Evolutionary conservation across 2,113 vertebrate species (phyloP).

Genomic region (Petroica traversi): DNA sequence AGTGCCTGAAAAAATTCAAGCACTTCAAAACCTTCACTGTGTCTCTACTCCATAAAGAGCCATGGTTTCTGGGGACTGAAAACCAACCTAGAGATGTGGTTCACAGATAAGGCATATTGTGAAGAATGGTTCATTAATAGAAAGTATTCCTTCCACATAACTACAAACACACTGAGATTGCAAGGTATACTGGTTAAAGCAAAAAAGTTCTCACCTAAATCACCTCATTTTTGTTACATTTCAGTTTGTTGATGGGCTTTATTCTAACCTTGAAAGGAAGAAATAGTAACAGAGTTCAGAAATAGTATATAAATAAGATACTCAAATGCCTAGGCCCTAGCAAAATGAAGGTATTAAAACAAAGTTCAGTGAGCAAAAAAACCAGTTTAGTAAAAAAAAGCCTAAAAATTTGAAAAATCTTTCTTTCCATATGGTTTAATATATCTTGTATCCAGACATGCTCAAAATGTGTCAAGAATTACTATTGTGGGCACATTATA

Average conservation of each 20-base stretch:
- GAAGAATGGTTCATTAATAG: not conserved
- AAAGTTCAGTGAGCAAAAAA: not conserved
- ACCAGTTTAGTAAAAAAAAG: not conserved
- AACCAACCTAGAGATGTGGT: not conserved
- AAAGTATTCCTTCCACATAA: not conserved
- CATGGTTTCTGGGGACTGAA: not conserved
- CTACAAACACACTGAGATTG: not conserved
- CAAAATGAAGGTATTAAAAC: not conserved
- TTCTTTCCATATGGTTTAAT: slow-evolving; percentile 47
- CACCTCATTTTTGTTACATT: not conserved
- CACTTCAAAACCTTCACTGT: not conserved
- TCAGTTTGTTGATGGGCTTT: not conserved
- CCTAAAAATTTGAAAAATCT: not conserved
- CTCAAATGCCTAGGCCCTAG: not conserved
- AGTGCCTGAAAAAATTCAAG: not conserved
- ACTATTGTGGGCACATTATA: slow-evolving; percentile 52
- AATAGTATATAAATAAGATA: not conserved
- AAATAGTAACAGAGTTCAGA: not conserved
- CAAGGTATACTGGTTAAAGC: not conserved
- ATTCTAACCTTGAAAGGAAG: not conserved
- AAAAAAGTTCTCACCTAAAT: not conserved
- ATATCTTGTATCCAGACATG: not conserved
- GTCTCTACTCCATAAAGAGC: not conserved
- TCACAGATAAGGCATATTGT: not conserved
- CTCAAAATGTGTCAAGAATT: slow-evolving; percentile 53